Evolutionary conservation across 2,113 vertebrate genomes (phyloP).

Genomic region (Paratilapia polleni): DNA sequence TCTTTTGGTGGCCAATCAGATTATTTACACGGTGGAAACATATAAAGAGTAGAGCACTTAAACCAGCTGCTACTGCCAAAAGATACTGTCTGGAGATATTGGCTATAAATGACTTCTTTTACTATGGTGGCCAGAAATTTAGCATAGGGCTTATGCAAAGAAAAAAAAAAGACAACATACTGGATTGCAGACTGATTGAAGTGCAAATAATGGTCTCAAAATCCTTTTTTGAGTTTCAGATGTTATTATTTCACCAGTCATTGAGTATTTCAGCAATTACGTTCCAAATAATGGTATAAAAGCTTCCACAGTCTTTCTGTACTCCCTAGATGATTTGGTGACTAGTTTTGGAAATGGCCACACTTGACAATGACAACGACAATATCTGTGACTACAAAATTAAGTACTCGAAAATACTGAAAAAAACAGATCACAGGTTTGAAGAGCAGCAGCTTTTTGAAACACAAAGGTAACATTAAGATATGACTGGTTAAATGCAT

Average conservation of each 20-base stretch:
- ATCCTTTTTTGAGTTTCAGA: slow-evolving; percentile 45
- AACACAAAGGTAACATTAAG: background rate
- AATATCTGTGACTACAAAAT: background rate
- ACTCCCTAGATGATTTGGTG: background rate
- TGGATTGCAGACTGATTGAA: slow-evolving; percentile 3
- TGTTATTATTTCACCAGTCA: slow-evolving; percentile 41
- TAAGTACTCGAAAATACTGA: background rate
- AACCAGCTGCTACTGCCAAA: slow-evolving; percentile 73
- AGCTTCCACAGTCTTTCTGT: background rate
- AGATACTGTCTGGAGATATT: slow-evolving; percentile 79
- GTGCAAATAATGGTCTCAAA: slow-evolving; percentile 33
- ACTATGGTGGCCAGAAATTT: slow-evolving; percentile 55
- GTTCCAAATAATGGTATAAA: slow-evolving; percentile 3
- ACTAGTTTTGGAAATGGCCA: background rate
- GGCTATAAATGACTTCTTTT: slow-evolving; percentile 64
- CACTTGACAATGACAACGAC: background rate
- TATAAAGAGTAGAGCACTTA: slow-evolving; percentile 76
- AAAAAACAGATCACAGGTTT: background rate
- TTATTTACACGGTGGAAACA: slow-evolving; percentile 76
- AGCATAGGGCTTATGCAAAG: slow-evolving; percentile 24
- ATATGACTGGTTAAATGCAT: background rate
- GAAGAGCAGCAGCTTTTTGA: background rate
- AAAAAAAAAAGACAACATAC: slow-evolving; percentile 9
- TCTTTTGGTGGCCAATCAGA: slow-evolving; percentile 79
- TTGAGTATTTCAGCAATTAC: slow-evolving; percentile 2